Conservation (phyloP, 2,113 vertebrate genomes). For the Petromus typicus region DNA sequence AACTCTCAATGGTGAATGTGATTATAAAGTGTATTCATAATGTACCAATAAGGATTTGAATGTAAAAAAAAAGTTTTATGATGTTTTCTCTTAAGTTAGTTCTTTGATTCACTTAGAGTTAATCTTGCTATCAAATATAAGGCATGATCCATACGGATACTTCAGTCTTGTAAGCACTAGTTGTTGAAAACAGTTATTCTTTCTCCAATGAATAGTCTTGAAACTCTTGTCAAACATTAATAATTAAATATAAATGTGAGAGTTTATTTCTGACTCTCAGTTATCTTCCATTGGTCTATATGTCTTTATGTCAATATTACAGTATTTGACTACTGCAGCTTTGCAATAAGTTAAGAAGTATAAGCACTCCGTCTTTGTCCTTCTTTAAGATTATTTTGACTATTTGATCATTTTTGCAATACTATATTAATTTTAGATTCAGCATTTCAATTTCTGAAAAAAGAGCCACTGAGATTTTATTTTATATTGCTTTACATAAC, state of each 20-base stretch:
- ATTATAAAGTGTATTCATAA: no score
- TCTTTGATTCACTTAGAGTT: background rate
- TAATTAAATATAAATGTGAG: background rate
- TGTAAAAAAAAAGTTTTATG: background rate
- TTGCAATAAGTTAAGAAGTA: background rate
- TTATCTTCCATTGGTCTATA: background rate
- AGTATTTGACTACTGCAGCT: background rate
- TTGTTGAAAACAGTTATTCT: background rate
- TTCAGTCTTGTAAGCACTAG: background rate
- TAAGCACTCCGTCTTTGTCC: background rate
- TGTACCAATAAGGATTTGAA: no score
- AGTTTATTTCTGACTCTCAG: background rate
- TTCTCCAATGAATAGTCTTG: background rate
- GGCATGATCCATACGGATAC: background rate
- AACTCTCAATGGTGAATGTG: no score
- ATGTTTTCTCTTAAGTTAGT: background rate
- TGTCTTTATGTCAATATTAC: background rate
- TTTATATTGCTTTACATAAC: background rate
- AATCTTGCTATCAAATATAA: background rate
- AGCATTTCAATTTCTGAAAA: background rate
- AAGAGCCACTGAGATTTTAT: background rate
- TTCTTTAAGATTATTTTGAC: background rate
- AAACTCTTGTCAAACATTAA: background rate
- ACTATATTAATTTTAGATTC: background rate
- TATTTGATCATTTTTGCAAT: background rate